These are phyloP conservation scores for Hydrolagus affinis DNA, from an alignment of 2,113 vertebrate genomes.

Conservation along the genomic window DNA sequence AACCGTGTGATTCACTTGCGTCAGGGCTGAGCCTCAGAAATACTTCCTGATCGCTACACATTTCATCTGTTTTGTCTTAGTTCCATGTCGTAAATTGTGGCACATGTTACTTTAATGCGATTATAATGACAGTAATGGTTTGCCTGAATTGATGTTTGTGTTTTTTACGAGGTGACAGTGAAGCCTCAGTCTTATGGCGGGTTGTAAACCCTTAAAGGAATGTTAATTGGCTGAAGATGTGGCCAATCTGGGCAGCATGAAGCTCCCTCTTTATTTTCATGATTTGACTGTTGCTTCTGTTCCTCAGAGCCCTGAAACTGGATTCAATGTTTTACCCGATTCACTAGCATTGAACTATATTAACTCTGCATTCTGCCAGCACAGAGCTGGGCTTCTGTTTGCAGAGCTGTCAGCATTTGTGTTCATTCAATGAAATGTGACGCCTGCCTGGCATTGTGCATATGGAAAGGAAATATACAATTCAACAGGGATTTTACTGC, in stretches of 20 bases:
- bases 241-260: conserved; percentile 38
- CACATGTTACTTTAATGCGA: conserved; percentile 60
- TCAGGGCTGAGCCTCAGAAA: not conserved
- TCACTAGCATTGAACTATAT: not conserved
- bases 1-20: not conserved
- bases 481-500: too few relatives aligned
- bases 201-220: conserved; percentile 60
- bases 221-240: conserved; percentile 69
- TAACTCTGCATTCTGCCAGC: not conserved
- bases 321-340: not conserved
- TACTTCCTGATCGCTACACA: not conserved
- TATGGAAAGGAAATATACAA: conserved; percentile 1
- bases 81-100: conserved; percentile 47
- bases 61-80: conserved; percentile 38
- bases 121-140: conserved; percentile 61
- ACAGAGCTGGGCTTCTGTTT: conserved; percentile 18
- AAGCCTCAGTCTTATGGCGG: conserved; percentile 48
- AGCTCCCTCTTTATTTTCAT: not conserved
- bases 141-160: conserved; percentile 59
- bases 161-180: conserved; percentile 70
- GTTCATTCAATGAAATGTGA: not conserved
- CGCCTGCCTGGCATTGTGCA: not conserved
- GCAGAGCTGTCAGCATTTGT: not conserved
- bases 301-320: not conserved
- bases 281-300: conserved; percentile 12